Evolutionary conservation across 2,888 invertebrate genomes (phyloP).

Genomic region (Chrysotoxum bicinctum): DNA sequence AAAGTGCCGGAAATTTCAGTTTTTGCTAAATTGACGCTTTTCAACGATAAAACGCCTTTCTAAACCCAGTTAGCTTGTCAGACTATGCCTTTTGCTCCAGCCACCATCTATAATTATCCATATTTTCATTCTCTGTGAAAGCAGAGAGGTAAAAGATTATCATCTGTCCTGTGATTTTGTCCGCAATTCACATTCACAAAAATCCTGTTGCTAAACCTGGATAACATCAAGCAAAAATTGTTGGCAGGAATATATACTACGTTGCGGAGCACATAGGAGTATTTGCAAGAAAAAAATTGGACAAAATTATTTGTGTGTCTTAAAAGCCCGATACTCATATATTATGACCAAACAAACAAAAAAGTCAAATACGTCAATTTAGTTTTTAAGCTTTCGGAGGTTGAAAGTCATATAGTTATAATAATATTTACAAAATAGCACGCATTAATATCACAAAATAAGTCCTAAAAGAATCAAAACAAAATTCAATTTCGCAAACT

Average conservation of each 20-base stretch:
- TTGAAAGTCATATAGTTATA: no score
- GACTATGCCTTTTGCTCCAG: neutral
- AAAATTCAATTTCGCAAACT: no score
- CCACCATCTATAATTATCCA: neutral
- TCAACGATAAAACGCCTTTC: conserved; percentile 41
- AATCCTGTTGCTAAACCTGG: conserved; percentile 17
- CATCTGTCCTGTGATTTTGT: conserved; percentile 28
- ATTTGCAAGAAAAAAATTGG: neutral
- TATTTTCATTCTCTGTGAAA: neutral
- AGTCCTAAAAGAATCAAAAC: no score
- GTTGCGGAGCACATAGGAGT: conserved; percentile 12
- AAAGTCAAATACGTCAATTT: no score
- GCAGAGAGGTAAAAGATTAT: neutral
- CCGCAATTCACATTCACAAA: conserved; percentile 4
- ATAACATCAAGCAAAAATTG: conserved; percentile 5
- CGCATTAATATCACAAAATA: no score
- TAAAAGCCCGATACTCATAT: no score
- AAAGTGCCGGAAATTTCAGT: conserved; percentile 54
- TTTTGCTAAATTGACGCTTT: conserved; percentile 62
- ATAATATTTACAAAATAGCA: no score
- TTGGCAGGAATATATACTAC: conserved; percentile 24
- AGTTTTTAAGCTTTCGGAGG: no score
- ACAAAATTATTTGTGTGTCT: neutral
- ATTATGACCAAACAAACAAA: no score
- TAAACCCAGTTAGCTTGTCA: conserved; percentile 44